Evolutionary conservation across 1,140 invertebrate genomes (phyloP).

Genomic region (Saccostrea glomerata): DNA sequence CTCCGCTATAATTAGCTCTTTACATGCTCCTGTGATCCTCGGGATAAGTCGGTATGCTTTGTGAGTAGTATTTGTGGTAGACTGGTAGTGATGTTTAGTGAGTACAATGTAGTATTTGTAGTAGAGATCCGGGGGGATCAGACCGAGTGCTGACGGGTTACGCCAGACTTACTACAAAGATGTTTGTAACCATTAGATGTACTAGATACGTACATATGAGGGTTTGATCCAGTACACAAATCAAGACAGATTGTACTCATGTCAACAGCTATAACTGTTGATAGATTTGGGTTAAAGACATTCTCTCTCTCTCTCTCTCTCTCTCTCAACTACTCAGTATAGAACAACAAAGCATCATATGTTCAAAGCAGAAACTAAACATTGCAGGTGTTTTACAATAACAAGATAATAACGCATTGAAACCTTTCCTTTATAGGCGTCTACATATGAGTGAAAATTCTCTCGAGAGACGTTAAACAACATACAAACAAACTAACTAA

Average conservation of each 20-base stretch:
- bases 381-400: neutral
- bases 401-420: neutral
- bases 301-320: neutral
- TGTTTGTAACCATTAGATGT: neutral
- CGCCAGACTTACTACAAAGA: neutral
- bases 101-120: no score
- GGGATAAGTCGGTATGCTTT: neutral
- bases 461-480: neutral
- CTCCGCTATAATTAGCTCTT: neutral
- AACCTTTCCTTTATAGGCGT: neutral
- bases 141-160: no score
- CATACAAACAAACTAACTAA: no score
- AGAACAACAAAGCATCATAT: neutral
- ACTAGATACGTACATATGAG: neutral
- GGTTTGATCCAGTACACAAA: neutral
- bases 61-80: neutral
- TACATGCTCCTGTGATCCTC: no score
- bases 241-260: neutral
- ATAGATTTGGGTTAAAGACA: neutral
- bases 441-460: no score
- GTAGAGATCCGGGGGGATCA: no score
- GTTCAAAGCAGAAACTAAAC: neutral
- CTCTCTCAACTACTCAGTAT: neutral
- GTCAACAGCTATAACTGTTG: neutral
- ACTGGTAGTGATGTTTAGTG: neutral